Conservation (phyloP, 2,113 vertebrate species). For the Camelus dromedarius region DNA sequence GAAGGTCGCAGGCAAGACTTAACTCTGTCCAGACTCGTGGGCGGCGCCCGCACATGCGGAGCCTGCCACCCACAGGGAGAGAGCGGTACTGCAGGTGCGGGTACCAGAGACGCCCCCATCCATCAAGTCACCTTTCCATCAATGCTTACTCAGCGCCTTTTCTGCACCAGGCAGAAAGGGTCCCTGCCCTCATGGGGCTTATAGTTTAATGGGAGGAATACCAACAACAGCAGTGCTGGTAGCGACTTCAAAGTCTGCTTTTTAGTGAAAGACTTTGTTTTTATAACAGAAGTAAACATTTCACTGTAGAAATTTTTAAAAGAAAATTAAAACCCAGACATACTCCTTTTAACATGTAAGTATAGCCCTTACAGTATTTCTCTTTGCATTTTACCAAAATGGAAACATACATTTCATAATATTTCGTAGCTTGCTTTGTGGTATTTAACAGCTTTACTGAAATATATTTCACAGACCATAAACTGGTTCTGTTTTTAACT, state of each 20-base stretch:
- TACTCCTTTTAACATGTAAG: background rate
- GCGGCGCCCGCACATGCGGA: conserved; percentile 70
- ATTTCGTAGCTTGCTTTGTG: background rate
- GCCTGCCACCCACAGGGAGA: conserved; percentile 87
- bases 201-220: background rate
- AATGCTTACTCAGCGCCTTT: background rate
- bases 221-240: background rate
- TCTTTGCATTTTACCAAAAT: background rate
- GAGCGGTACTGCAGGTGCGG: conserved; percentile 72
- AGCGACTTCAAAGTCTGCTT: background rate
- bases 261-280: background rate
- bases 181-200: conserved; percentile 3
- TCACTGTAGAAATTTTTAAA: background rate
- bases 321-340: background rate
- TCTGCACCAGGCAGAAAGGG: background rate
- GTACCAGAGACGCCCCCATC: background rate
- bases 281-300: background rate
- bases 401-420: background rate
- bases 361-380: background rate
- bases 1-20: conserved; percentile 45
- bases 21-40: accelerated
- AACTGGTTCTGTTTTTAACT: background rate
- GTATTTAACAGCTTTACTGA: background rate
- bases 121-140: accelerated
- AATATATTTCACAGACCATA: background rate